phyloP scores from a whole-genome alignment of 2,113 vertebrate genomes.

The Phylloscopus whistleri region DNA sequence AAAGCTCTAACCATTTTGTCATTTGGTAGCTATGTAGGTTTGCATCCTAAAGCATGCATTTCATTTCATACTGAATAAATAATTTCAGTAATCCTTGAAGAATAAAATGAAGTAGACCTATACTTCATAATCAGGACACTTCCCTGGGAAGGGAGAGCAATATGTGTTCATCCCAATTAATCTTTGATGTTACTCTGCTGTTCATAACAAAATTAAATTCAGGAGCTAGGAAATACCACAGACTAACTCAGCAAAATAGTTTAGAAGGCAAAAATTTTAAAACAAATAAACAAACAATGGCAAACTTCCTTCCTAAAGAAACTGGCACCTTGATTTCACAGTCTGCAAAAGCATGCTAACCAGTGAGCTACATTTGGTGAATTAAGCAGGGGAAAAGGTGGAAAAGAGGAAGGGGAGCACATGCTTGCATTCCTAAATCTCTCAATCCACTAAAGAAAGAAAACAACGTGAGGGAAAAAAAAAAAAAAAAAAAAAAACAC shows the following conservation, averaged over 20 bases:
- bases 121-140: slow-evolving; percentile 1
- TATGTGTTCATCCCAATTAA: neutral
- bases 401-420: neutral
- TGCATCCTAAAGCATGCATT: neutral
- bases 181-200: neutral
- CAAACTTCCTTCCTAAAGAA: neutral
- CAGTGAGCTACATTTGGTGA: neutral
- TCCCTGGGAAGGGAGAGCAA: slow-evolving; percentile 2
- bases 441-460: neutral
- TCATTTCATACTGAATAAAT: slow-evolving; percentile 17
- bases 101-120: neutral
- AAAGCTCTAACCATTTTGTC: neutral
- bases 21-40: neutral
- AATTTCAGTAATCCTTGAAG: neutral
- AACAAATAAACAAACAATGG: neutral
- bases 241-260: neutral
- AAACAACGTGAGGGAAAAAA: neutral
- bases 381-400: neutral
- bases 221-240: neutral
- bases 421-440: neutral
- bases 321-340: neutral
- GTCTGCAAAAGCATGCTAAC: neutral
- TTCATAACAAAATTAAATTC: slow-evolving; percentile 3
- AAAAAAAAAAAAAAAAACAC: no score
- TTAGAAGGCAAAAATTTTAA: neutral